Evolutionary conservation across 2,113 vertebrate species (phyloP).

Genomic region (Daphoenositta chrysoptera): DNA sequence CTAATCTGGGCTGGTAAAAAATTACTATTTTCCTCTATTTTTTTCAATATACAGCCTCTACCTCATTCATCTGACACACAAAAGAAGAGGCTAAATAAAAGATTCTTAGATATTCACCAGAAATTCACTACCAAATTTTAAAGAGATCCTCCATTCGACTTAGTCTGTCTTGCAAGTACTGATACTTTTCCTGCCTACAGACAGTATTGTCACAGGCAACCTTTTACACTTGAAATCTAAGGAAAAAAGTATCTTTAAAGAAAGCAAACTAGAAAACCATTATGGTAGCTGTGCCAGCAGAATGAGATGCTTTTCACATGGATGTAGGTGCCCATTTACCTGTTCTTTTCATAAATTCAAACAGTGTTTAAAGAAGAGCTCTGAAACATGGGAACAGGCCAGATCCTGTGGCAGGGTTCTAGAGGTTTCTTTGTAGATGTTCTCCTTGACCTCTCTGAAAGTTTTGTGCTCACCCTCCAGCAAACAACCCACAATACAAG

Average conservation of each 20-base stretch:
- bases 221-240: not conserved
- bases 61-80: not conserved
- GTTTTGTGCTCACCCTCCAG: not conserved
- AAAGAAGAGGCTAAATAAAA: not conserved
- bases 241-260: not conserved
- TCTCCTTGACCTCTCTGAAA: not conserved
- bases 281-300: not conserved
- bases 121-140: not conserved
- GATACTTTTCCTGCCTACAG: not conserved
- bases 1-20: not conserved
- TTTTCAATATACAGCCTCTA: not conserved
- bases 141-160: not conserved
- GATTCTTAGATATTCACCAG: not conserved
- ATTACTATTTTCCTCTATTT: not conserved
- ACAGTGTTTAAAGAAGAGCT: not conserved
- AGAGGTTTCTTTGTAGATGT: not conserved
- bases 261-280: not conserved
- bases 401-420: not conserved
- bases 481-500: not conserved
- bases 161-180: not conserved
- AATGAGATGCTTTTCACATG: not conserved
- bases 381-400: not conserved
- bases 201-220: not conserved
- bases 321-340: not conserved
- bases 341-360: not conserved